Evolutionary conservation across 2,797 vertebrate species (phyloP), one percentile per base, ranked within the genome.

Genomic region (Helarctos malayanus): DNA sequence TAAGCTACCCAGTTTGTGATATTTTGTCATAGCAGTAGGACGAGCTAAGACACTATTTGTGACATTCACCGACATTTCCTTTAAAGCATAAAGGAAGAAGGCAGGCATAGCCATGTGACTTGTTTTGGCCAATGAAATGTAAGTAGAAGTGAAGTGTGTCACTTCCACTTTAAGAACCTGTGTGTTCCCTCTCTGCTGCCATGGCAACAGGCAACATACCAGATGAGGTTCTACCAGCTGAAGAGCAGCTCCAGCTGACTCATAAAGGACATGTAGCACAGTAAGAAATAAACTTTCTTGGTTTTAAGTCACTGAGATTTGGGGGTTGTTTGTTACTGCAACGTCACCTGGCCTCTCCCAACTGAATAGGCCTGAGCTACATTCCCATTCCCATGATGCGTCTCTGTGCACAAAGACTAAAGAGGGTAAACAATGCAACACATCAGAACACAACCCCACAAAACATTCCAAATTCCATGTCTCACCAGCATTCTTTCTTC

Each of bases 401-500:
- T 47, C 81, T 94, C 57, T 95, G 47, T 83, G 25, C 90, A 35
- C 13, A 52, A 92, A 92, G 78, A 81, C 47, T 63, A 68, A 75
- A 94, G 56, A 96, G 85, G 75, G 57, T 56, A 82, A 68, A 94
- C 95, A 97, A 91, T 95, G 92, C 79, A 84, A 49, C 61, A 92
- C 41, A 69, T 81, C 90, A 91, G 96, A 98, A 98, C 88, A 52
- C 89, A 84, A 61, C 87, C 71, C 69, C 89, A 88, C 88, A 69
- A 89, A 87, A 96, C 96, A 94, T 98, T 98, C 98, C 83, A 96
- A 89, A 91, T 98, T 98, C 98, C 78, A 61, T 49, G 25, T 32
- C 54, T 94, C 90, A 84, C 75, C 75, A 87, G 63, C 82, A 88
- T 96, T 98, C 96, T 97, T 97, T 96, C 96, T 96, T 95, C 94